phyloP scores from a whole-genome alignment of 2,113 vertebrate species.

The Tylochromis polylepis region DNA sequence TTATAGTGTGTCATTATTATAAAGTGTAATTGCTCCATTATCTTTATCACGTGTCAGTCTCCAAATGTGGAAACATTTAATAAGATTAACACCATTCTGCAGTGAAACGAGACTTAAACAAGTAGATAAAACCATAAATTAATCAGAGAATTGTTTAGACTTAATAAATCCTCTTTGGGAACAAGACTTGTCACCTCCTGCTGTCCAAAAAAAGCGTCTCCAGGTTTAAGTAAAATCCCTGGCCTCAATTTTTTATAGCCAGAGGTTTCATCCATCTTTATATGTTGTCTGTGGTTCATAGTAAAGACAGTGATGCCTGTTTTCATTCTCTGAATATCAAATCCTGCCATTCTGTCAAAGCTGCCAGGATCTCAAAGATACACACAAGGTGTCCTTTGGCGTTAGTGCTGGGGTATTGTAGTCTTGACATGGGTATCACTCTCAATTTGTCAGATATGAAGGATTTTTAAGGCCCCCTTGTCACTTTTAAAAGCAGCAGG shows the following conservation, averaged over 20 bases:
- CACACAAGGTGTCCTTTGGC: background rate
- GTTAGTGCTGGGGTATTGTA: background rate
- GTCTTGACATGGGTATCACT: background rate
- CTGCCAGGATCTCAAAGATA: background rate
- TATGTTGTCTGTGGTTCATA: background rate
- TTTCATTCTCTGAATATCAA: background rate
- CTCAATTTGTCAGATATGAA: background rate
- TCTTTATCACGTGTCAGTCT: background rate
- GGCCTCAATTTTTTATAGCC: background rate
- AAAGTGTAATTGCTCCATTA: background rate
- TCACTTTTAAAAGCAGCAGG: background rate
- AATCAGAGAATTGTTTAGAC: background rate
- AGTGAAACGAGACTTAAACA: background rate
- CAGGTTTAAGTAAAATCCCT: background rate
- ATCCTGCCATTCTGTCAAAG: background rate
- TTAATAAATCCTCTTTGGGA: background rate
- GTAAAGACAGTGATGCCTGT: background rate
- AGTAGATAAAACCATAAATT: background rate
- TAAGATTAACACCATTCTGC: background rate
- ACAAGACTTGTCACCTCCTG: background rate
- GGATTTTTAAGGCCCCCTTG: background rate
- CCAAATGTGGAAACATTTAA: background rate
- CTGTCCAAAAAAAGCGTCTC: background rate
- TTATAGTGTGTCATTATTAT: background rate
- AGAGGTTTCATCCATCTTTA: background rate